phyloP scores from a whole-genome alignment of 2,113 vertebrate species.

The Amphiprion ocellaris region DNA sequence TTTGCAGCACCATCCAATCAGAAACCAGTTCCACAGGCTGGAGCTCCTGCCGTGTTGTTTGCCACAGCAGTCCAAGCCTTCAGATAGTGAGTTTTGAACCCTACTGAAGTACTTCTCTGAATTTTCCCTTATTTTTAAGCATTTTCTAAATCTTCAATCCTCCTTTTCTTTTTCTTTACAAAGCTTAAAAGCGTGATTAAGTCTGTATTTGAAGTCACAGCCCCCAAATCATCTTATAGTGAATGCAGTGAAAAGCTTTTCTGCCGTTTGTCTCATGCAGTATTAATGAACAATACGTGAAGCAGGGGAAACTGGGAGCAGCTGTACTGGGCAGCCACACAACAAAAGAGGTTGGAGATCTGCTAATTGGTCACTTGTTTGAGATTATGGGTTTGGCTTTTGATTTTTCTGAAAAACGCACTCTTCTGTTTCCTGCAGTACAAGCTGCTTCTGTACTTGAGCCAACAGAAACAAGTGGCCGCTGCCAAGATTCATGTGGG shows the following conservation, averaged over 20 bases:
- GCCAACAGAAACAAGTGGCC: constrained; percentile 92
- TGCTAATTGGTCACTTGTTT: constrained; percentile 49
- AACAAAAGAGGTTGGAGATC: constrained; percentile 88
- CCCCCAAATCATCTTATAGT: neutral
- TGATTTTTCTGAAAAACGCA: constrained; percentile 20
- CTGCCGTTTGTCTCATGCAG: constrained; percentile 73
- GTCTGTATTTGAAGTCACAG: neutral
- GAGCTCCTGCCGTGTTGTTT: constrained; percentile 84
- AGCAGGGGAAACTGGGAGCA: constrained; percentile 96
- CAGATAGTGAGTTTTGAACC: constrained; percentile 88
- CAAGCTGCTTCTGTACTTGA: constrained; percentile 94
- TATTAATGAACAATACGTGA: constrained; percentile 92
- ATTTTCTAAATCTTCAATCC: neutral
- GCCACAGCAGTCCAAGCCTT: constrained; percentile 92
- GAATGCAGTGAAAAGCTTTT: neutral
- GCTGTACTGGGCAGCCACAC: constrained; percentile 92
- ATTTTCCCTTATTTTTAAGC: too few species aligned
- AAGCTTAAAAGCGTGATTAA: neutral
- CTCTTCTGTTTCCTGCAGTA: constrained; percentile 84
- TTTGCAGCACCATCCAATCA: constrained; percentile 69
- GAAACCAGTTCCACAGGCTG: constrained; percentile 77
- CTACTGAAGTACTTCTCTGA: neutral
- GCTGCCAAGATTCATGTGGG: constrained; percentile 89
- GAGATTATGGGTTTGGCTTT: constrained; percentile 35
- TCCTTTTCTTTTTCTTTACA: neutral